phyloP scores from a whole-genome alignment of 1,140 invertebrate species.

The Lepidurus apus region DNA sequence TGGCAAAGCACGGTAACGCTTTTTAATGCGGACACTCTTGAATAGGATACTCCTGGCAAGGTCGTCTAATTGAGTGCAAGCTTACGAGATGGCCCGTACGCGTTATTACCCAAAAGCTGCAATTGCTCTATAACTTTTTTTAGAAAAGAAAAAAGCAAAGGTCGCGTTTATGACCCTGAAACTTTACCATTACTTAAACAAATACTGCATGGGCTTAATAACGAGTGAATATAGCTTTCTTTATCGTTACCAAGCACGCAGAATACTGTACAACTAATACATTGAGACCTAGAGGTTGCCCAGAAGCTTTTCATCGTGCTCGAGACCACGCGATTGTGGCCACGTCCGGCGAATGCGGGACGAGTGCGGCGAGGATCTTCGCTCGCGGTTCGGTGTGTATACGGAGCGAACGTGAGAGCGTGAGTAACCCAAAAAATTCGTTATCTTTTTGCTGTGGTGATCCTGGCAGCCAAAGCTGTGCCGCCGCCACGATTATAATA shows the following conservation, averaged over 20 bases:
- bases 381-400: no score
- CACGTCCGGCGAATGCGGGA: no score
- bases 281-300: no score
- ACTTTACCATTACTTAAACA: no score
- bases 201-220: no score
- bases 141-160: not conserved
- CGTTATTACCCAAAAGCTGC: not conserved
- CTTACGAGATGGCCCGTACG: not conserved
- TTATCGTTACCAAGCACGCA: no score
- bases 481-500: not conserved
- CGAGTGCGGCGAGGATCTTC: no score
- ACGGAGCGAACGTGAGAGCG: not conserved
- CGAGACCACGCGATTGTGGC: no score
- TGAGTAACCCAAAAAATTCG: not conserved
- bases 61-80: not conserved
- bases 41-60: not conserved
- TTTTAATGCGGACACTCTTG: not conserved
- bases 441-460: slow-evolving; percentile 15
- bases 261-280: no score
- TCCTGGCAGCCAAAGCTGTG: not conserved
- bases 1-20: not conserved
- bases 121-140: not conserved
- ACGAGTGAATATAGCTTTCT: no score
- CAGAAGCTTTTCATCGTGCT: no score
- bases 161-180: no score